Conservation (phyloP, 2,797 vertebrate genomes). For the Streptopelia turtur region DNA sequence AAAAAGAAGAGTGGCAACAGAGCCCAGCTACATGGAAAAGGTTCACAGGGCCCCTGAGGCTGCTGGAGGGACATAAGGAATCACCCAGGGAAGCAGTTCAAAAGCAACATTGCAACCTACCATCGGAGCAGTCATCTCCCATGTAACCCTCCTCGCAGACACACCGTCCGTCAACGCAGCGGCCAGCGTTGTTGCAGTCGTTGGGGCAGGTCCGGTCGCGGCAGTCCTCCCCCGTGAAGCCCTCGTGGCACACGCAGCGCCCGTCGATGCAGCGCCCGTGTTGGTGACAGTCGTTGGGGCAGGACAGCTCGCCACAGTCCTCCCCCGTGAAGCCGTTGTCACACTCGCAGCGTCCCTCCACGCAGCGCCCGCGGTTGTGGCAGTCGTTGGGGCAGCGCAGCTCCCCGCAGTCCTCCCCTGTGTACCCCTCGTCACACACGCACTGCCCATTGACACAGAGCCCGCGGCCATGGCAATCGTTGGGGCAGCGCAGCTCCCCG, state of each 20-base stretch:
- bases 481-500: conserved; percentile 85
- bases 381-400: conserved; percentile 82
- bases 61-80: neutral
- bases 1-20: neutral
- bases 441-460: conserved; percentile 83
- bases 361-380: conserved; percentile 71
- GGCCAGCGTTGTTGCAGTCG: conserved; percentile 77
- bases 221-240: conserved; percentile 88
- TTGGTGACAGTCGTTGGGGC: conserved; percentile 57
- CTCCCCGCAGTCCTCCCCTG: conserved; percentile 83
- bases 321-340: conserved; percentile 86
- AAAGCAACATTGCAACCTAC: conserved; percentile 70
- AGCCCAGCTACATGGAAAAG: accelerated
- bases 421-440: conserved; percentile 85
- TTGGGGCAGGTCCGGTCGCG: conserved; percentile 68
- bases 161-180: conserved; percentile 84
- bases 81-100: neutral
- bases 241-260: conserved; percentile 86
- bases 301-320: conserved; percentile 80
- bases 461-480: conserved; percentile 82
- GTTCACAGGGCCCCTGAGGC: neutral
- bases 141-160: conserved; percentile 89
- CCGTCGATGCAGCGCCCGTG: conserved; percentile 54
- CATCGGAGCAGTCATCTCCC: conserved; percentile 82
- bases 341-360: conserved; percentile 78